phyloP scores from a whole-genome alignment of 2,888 invertebrate species.

The Nasonia oneida region DNA sequence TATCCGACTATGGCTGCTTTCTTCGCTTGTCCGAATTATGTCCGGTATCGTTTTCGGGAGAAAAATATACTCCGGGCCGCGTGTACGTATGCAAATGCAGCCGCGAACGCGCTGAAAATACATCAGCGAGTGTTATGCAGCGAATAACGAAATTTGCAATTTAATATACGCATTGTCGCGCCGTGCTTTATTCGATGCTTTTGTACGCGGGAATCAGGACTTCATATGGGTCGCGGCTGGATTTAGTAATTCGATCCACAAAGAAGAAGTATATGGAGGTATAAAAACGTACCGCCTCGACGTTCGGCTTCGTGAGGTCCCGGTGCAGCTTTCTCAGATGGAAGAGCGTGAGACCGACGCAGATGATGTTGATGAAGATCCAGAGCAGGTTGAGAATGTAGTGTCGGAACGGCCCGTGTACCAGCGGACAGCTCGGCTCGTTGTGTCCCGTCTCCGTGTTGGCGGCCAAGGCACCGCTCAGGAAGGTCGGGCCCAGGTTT shows the following conservation, averaged over 20 bases:
- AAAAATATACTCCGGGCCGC: not conserved
- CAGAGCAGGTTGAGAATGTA: constrained; percentile 94
- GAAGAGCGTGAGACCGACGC: constrained; percentile 90
- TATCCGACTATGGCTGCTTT: not conserved
- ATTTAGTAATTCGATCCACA: too few species aligned
- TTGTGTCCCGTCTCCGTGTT: constrained; percentile 89
- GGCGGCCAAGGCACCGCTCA: constrained; percentile 90
- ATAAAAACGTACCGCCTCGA: constrained; percentile 83
- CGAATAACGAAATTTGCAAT: not conserved
- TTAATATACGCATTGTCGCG: not conserved
- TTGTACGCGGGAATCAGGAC: not conserved
- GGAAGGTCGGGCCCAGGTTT: constrained; percentile 93
- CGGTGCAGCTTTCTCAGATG: constrained; percentile 91
- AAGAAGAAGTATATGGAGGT: too few species aligned
- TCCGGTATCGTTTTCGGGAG: not conserved
- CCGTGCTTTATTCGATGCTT: not conserved
- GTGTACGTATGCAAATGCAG: not conserved
- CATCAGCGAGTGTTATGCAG: not conserved
- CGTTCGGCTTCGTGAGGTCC: constrained; percentile 90
- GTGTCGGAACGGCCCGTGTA: constrained; percentile 92
- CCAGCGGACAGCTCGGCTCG: constrained; percentile 91
- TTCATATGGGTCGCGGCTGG: too few species aligned
- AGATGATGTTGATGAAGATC: constrained; percentile 92
- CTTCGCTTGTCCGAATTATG: not conserved
- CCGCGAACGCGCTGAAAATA: not conserved